Evolutionary conservation across 2,113 vertebrate species (phyloP).

Genomic region (Tychaedon coryphoeus): DNA sequence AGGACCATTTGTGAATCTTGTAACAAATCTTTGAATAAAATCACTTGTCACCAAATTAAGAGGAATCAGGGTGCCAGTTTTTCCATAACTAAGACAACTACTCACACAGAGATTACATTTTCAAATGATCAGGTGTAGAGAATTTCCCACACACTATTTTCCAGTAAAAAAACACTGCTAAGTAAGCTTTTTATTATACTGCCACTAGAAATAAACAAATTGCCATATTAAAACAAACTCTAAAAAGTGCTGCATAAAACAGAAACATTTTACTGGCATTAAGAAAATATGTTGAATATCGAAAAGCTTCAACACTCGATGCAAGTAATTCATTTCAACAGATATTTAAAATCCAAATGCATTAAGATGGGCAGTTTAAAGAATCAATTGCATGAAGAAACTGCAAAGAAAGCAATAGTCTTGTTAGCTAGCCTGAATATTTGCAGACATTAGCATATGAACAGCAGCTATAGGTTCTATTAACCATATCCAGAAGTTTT

Average conservation of each 20-base stretch:
- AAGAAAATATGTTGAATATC: slow-evolving; percentile 42
- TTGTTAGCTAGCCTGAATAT: slow-evolving; percentile 8
- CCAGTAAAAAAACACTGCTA: slow-evolving; percentile 62
- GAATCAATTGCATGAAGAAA: not conserved
- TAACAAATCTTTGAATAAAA: slow-evolving; percentile 38
- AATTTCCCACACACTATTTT: slow-evolving; percentile 32
- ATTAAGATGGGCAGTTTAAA: not conserved
- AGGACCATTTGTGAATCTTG: slow-evolving; percentile 59
- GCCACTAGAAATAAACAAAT: slow-evolving; percentile 61
- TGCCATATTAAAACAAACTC: slow-evolving; percentile 43
- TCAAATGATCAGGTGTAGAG: slow-evolving; percentile 14
- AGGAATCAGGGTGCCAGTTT: slow-evolving; percentile 51
- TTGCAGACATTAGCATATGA: not conserved
- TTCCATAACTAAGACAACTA: slow-evolving; percentile 48
- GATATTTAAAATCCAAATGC: slow-evolving; percentile 16
- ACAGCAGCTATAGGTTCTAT: not conserved
- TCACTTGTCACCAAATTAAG: slow-evolving; percentile 52
- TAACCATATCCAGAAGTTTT: not conserved
- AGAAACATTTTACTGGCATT: not conserved
- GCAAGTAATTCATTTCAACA: not conserved
- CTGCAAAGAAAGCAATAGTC: not conserved
- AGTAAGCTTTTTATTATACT: slow-evolving; percentile 72
- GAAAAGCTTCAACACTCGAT: not conserved
- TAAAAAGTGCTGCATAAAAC: slow-evolving; percentile 45
- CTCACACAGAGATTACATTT: slow-evolving; percentile 30